Evolutionary conservation across 2,113 vertebrate genomes (phyloP).

Genomic region (Thalassarche chlororhynchos): DNA sequence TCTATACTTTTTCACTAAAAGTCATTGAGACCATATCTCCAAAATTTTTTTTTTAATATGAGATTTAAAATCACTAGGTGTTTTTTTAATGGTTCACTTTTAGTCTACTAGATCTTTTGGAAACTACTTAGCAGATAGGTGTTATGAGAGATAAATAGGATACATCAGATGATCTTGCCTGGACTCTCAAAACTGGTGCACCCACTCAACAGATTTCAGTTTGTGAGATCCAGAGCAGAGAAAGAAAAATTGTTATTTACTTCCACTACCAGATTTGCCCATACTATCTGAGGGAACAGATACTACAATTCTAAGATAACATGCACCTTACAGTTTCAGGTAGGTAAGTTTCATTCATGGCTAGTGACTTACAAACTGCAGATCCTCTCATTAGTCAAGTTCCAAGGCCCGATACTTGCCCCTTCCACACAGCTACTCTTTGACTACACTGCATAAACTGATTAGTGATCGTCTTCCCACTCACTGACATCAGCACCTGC

Average conservation of each 20-base stretch:
- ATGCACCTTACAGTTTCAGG: neutral
- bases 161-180: neutral
- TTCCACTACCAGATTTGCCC: neutral
- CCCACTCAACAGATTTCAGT: neutral
- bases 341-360: neutral
- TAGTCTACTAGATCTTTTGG: neutral
- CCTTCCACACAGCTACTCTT: neutral
- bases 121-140: neutral
- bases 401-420: fast-evolving
- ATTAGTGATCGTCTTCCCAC: neutral
- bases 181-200: neutral
- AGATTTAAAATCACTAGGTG: neutral
- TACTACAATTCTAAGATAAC: neutral
- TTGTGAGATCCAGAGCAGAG: neutral
- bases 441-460: neutral
- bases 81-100: neutral
- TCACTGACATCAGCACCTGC: neutral
- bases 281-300: neutral
- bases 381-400: neutral
- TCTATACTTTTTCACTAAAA: neutral
- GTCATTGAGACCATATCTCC: neutral
- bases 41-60: neutral
- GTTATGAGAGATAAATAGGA: neutral
- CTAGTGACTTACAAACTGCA: neutral
- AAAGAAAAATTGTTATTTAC: neutral